Conservation (phyloP, 2,888 invertebrate species). For the Pandemis heparana region DNA sequence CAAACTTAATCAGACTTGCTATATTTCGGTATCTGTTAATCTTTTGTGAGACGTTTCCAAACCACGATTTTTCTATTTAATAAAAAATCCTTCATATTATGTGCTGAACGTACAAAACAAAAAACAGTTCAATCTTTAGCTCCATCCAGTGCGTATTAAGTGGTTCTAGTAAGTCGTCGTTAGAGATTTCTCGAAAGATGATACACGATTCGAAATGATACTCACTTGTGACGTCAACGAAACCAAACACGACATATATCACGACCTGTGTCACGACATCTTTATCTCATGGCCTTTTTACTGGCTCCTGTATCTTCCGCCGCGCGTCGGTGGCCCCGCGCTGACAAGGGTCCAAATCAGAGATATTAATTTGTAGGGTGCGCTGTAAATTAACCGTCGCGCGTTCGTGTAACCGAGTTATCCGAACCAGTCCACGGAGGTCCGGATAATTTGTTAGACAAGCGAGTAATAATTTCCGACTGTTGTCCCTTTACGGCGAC, state of each 20-base stretch:
- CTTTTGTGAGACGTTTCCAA: not conserved
- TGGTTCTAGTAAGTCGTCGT: not conserved
- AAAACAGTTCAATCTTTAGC: not conserved
- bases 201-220: not conserved
- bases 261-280: conserved; percentile 12
- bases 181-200: not conserved
- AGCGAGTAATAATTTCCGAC: conserved; percentile 73
- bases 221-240: conserved; percentile 2
- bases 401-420: conserved; percentile 75
- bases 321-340: conserved; percentile 52
- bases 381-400: conserved; percentile 81
- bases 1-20: not conserved
- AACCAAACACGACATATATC: conserved; percentile 13
- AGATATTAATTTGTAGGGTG: conserved; percentile 83
- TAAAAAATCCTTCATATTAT: not conserved
- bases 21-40: not conserved
- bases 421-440: conserved; percentile 54
- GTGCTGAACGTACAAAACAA: not conserved
- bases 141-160: not conserved
- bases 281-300: conserved; percentile 19
- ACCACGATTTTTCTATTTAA: not conserved
- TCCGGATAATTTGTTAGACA: conserved; percentile 76
- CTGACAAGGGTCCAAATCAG: conserved; percentile 84
- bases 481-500: conserved; percentile 58
- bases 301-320: conserved; percentile 48